Conservation (phyloP, 2,797 vertebrate species). For the Cheracebus regulus region DNA sequence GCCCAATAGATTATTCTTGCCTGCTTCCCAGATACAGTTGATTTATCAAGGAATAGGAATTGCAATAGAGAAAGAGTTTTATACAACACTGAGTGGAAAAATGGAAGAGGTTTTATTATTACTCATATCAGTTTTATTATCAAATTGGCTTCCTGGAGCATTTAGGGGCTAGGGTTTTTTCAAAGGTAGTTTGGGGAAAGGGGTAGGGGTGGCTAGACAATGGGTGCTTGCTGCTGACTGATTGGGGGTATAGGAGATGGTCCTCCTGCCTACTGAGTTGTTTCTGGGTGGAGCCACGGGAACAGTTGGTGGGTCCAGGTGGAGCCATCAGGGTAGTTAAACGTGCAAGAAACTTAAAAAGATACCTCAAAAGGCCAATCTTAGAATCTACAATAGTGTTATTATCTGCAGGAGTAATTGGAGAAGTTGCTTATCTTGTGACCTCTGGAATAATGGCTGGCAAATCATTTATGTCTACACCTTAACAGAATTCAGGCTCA, state of each 20-base stretch:
- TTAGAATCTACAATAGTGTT: not conserved
- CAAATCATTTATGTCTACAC: not conserved
- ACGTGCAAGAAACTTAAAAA: not conserved
- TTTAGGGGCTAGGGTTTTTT: not conserved
- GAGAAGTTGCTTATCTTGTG: not conserved
- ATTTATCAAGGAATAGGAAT: not conserved
- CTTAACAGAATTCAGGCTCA: not conserved
- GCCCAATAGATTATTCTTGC: not conserved
- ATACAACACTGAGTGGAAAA: not conserved
- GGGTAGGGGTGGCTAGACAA: not conserved
- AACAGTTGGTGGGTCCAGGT: not conserved
- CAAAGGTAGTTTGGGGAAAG: not conserved
- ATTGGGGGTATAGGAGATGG: not conserved
- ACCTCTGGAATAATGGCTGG: not conserved
- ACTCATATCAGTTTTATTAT: not conserved
- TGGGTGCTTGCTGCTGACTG: not conserved
- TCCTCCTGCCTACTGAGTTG: not conserved
- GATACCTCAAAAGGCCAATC: not conserved
- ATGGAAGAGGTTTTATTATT: not conserved
- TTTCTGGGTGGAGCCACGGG: not conserved
- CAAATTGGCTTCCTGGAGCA: not conserved
- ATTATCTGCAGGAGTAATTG: not conserved
- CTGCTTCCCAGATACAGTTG: not conserved
- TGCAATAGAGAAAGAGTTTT: not conserved
- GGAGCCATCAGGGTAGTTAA: not conserved